These are phyloP conservation scores for Trogon melanurus DNA, from an alignment of 2,113 vertebrate genomes.

Conservation along the genomic window DNA sequence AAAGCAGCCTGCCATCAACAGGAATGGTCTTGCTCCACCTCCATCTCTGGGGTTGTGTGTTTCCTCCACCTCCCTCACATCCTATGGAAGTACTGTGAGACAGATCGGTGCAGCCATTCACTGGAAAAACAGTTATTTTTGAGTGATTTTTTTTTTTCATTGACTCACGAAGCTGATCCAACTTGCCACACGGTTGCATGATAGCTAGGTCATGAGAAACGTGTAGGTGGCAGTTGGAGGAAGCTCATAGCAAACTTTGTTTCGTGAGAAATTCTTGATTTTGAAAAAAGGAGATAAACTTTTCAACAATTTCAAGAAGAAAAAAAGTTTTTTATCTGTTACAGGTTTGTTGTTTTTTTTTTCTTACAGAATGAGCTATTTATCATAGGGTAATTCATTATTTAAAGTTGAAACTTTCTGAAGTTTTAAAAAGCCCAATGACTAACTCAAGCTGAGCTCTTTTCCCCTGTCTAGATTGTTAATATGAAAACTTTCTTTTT, in stretches of 20 bases:
- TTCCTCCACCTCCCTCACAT: background rate
- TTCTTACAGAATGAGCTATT: background rate
- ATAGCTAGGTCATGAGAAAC: background rate
- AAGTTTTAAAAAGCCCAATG: background rate
- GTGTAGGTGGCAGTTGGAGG: background rate
- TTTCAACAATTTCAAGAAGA: background rate
- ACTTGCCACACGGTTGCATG: background rate
- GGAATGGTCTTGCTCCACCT: background rate
- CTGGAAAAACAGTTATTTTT: background rate
- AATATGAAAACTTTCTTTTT: background rate
- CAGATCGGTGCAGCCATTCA: background rate
- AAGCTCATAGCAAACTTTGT: background rate
- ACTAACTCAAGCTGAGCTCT: background rate
- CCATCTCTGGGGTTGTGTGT: too few species aligned
- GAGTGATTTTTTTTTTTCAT: background rate
- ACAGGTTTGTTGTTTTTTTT: background rate
- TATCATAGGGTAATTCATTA: background rate
- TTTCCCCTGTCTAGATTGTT: background rate
- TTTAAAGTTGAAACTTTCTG: background rate
- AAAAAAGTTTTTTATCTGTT: background rate
- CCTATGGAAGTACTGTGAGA: background rate
- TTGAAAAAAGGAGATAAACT: background rate
- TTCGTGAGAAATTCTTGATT: background rate
- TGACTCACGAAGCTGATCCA: background rate
- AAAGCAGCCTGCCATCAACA: background rate